phyloP scores from a whole-genome alignment of 2,888 invertebrate genomes.

The Leptarthrus brevirostris region DNA sequence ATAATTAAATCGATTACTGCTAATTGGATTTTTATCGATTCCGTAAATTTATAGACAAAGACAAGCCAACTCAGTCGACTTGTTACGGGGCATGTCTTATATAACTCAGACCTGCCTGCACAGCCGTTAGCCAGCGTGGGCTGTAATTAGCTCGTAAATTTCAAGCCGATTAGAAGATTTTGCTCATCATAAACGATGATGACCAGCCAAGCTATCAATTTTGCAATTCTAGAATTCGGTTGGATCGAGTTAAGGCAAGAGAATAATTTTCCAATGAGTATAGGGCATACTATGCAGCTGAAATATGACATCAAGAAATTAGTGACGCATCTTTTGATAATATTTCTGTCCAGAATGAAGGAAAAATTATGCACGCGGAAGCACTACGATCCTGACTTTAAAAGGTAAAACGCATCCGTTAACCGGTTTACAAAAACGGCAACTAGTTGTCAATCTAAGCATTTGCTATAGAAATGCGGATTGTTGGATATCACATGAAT shows the following conservation, averaged over 20 bases:
- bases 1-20: constrained; percentile 50
- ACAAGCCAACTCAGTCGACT: not conserved
- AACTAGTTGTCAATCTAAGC: constrained; percentile 47
- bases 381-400: constrained; percentile 34
- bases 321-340: constrained; percentile 7
- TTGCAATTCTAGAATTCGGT: not conserved
- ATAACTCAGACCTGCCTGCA: not conserved
- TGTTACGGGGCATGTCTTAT: constrained; percentile 12
- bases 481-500: not conserved
- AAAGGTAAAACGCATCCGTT: constrained; percentile 48
- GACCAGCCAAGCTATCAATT: not conserved
- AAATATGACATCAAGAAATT: not conserved
- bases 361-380: constrained; percentile 53
- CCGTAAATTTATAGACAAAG: constrained; percentile 32
- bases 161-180: constrained; percentile 19
- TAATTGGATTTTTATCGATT: constrained; percentile 50
- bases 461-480: not conserved
- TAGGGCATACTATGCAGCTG: no score
- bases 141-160: constrained; percentile 30
- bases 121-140: constrained; percentile 3
- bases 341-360: not conserved
- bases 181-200: not conserved
- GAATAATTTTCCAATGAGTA: no score
- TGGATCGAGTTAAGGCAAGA: not conserved
- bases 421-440: constrained; percentile 49